phyloP scores from a whole-genome alignment of 1,140 invertebrate species.

The Medauroidea extradentata region DNA sequence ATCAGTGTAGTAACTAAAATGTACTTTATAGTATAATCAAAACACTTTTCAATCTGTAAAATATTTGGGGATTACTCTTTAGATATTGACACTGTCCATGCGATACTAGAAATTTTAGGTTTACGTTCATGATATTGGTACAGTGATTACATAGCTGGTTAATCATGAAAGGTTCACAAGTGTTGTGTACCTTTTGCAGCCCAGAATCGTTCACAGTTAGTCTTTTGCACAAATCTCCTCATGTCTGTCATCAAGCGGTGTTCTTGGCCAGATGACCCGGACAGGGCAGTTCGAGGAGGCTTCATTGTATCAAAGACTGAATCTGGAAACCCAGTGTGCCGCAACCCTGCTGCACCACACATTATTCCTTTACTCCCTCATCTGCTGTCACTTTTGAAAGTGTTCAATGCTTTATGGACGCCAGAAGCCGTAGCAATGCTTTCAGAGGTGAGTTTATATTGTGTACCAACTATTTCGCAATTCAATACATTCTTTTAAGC shows the following conservation, averaged over 20 bases:
- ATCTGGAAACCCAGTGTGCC: conserved; percentile 69
- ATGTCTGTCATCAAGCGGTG: conserved; percentile 81
- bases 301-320: conserved; percentile 70
- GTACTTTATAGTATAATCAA: too few relatives aligned
- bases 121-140: too few relatives aligned
- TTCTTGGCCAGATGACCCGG: conserved; percentile 74
- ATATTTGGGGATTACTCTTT: too few relatives aligned
- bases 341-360: conserved; percentile 80
- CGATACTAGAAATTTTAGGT: too few relatives aligned
- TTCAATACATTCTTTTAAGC: too few relatives aligned
- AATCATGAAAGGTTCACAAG: not conserved
- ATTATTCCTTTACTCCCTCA: conserved; percentile 73
- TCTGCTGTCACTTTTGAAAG: conserved; percentile 66
- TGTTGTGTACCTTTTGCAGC: conserved; percentile 13
- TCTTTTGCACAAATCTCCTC: conserved; percentile 67
- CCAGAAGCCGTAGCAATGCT: conserved; percentile 57
- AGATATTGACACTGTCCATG: too few relatives aligned
- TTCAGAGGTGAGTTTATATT: conserved; percentile 47
- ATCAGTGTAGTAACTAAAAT: too few relatives aligned
- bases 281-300: conserved; percentile 71
- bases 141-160: too few relatives aligned
- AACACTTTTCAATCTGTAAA: too few relatives aligned
- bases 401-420: conserved; percentile 75
- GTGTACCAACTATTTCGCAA: too few relatives aligned
- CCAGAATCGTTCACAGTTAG: conserved; percentile 51